Evolutionary conservation across 2,888 invertebrate genomes (phyloP), one percentile per base, ranked within the genome.

Genomic region (Melieria crassipennis): DNA sequence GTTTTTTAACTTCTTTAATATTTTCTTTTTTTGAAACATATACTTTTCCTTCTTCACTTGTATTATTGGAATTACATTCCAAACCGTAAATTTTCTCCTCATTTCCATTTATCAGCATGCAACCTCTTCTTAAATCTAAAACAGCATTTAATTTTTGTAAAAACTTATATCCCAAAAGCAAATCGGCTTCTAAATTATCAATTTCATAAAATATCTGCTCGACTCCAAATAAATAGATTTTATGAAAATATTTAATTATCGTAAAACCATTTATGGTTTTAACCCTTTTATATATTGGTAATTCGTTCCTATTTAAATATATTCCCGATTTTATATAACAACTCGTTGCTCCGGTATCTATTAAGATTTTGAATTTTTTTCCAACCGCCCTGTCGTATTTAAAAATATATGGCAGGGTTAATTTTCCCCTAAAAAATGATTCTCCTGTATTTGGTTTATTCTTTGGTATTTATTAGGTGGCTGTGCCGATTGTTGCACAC

Each of bases 181-280:
- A 11, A 9, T 65, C 30, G 7, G 46, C 11, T 65, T 72, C 69
- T 7, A 62, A 57, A 45, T 50, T 63, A 5, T 46, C 16, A 62
- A 69, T 66, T 57, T 69, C 62, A 63, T 69, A 72, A 13, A 69
- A 69, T 57, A 48, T 46, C 65, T 69, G 46, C 30, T 13, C 61
- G 58, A 67, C 50, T 48, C 68, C 68, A 60, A 68, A 50, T 7
- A 60, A 60, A 16, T 16, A n/a, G 57, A 43, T 50, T 67, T 63
- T 57, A 66, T 46, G 52, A 66, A 30, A 30, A 30, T 30, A 30
- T 30, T 30, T 30, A 2, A 30, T 30, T 30, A 16, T 60, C 68
- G 57, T 64, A 47, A 64, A 69, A 11, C 68, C 61, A 72, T 69
- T 72, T 16, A 69, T 65, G 42, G 60, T 72, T 13, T 13, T 65